Conservation (phyloP, 2,888 invertebrate species). For the Mantis religiosa region DNA sequence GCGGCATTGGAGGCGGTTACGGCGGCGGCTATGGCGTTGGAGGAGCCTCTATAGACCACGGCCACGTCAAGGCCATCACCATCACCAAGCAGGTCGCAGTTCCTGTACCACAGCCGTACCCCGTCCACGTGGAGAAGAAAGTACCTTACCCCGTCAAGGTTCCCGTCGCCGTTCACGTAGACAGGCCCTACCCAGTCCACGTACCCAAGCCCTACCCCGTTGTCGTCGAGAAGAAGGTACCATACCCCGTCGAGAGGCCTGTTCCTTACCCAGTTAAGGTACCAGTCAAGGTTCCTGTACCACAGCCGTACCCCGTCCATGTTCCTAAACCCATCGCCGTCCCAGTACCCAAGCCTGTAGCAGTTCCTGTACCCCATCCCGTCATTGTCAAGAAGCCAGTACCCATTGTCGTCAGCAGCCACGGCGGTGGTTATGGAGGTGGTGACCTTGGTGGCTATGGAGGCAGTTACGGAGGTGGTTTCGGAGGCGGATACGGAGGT, state of each 20-base stretch:
- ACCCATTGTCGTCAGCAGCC: slow-evolving; percentile 12
- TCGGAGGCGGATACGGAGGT: neutral
- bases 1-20: neutral
- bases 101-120: slow-evolving; percentile 36
- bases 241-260: slow-evolving; percentile 30
- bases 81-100: slow-evolving; percentile 34
- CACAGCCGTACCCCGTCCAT: too few relatives aligned
- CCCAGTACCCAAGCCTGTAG: too few relatives aligned
- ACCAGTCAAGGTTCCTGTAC: slow-evolving; percentile 33
- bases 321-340: too few relatives aligned
- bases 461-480: neutral
- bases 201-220: slow-evolving; percentile 38
- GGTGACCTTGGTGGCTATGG: neutral
- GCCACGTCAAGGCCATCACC: slow-evolving; percentile 32
- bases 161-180: slow-evolving; percentile 36
- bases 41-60: neutral
- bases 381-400: slow-evolving; percentile 19
- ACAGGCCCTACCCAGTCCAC: slow-evolving; percentile 36
- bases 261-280: slow-evolving; percentile 30
- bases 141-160: slow-evolving; percentile 37
- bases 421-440: slow-evolving; percentile 2
- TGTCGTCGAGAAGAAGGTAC: slow-evolving; percentile 36
- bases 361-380: slow-evolving; percentile 21
- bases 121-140: slow-evolving; percentile 35
- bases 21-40: too few relatives aligned